Conservation (phyloP, 1,140 invertebrate genomes). For the Leptestheria dahalacensis region DNA sequence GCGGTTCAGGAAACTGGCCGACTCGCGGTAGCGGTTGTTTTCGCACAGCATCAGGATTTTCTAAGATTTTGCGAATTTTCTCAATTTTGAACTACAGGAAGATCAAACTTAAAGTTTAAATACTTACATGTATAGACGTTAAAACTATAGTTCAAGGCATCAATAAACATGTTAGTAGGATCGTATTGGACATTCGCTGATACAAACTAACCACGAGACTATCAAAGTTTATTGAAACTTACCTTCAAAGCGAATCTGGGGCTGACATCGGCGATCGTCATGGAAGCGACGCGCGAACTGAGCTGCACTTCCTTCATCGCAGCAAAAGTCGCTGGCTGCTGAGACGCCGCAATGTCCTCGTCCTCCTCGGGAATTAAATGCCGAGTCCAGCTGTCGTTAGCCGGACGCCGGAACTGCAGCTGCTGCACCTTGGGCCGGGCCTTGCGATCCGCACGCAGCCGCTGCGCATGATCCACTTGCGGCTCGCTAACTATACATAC, state of each 20-base stretch:
- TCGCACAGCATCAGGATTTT: conserved; percentile 54
- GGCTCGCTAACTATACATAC: background rate
- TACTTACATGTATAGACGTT: too few relatives aligned
- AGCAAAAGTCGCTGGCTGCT: background rate
- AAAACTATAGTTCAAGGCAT: too few relatives aligned
- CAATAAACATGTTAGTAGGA: too few relatives aligned
- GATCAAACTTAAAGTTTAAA: too few relatives aligned
- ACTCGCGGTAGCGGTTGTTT: conserved; percentile 59
- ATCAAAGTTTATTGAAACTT: too few relatives aligned
- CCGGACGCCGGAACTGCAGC: background rate
- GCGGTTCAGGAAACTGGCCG: conserved; percentile 54
- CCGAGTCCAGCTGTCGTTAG: background rate
- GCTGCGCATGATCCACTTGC: background rate
- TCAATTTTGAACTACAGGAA: background rate
- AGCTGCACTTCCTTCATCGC: background rate
- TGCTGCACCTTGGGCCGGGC: background rate
- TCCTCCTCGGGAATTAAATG: background rate
- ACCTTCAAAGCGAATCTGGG: conserved; percentile 49
- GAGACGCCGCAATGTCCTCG: background rate
- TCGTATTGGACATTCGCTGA: too few relatives aligned
- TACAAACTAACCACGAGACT: too few relatives aligned
- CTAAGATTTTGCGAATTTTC: conserved; percentile 1
- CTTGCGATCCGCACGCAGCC: background rate
- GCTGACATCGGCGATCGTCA: conserved; percentile 45
- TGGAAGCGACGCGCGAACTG: conserved; percentile 27